Base-by-base conservation (phyloP, 1,140 invertebrate species). In the Stratiolaelaps scimitus region DNA sequence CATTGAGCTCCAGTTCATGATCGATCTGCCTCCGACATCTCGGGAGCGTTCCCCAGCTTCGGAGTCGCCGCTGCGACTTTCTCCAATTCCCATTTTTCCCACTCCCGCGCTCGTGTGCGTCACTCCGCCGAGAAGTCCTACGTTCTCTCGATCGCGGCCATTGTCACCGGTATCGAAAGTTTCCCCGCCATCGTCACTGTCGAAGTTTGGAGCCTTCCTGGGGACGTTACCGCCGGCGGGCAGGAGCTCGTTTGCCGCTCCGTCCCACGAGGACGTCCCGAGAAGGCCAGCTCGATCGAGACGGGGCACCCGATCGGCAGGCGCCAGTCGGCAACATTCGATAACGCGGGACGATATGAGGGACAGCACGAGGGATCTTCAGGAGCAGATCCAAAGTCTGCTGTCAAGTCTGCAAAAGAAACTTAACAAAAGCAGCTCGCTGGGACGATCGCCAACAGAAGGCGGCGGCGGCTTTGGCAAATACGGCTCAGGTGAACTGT, bases 401-500 rank as follows among this genome's bases (percentile, higher is more conserved):
- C 53, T 60, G 4, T 60, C 53, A 23, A 60, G 53, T 60, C 10
- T 60, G 23, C 15, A 60, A 34, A 60, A 60, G 10, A 17, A 26
- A 60, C 53, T 60, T 26, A 60, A 60, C 53, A 60, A 60, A 60
- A 60, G 53, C 23, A 26, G 53, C 53, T 26, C 53, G 6, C 23
- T 60, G 4, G 23, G 53, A 29, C 53, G 53, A 60, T 60, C 23
- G 15, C 53, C 53, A 26, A 60, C 13, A 15, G 26, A 17, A 4
- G 28, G 19, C 4, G 47, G 28, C 47, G 53, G 34, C 20, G 53
- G 26, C 15, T 40, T 40, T 10, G 53, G 26, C 2, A 60, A 26
- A 0, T 1, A 60, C 53, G 53, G 26, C 10, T 60, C 53, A 26
- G 53, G 53, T 17, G 34, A 34, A 26, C 26, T 29, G 17, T 60